phyloP scores from a whole-genome alignment of 2,888 invertebrate species.

The Oscheius onirici region DNA sequence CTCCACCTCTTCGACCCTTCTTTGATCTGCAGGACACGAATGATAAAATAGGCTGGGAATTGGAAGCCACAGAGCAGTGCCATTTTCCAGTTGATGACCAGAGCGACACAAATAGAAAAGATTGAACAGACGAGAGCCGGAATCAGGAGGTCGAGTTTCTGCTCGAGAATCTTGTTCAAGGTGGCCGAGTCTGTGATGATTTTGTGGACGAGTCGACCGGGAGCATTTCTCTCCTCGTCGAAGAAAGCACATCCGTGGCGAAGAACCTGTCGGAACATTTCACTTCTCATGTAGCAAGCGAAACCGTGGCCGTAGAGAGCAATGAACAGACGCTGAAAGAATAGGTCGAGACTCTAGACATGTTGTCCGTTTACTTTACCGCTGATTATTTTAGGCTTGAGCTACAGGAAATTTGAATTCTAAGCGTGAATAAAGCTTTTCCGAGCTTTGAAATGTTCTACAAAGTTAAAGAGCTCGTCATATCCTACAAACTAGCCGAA shows the following conservation, averaged over 20 bases:
- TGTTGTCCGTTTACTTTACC: too few relatives aligned
- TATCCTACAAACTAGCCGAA: too few relatives aligned
- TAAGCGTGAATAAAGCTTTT: too few relatives aligned
- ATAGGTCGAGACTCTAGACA: too few relatives aligned
- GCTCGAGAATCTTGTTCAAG: conserved; percentile 66
- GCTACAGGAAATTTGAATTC: too few relatives aligned
- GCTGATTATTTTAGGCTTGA: too few relatives aligned
- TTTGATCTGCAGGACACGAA: conserved; percentile 59
- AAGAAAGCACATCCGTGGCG: conserved; percentile 69
- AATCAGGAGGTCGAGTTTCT: conserved; percentile 66
- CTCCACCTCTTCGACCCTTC: conserved; percentile 53
- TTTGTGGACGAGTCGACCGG: conserved; percentile 32
- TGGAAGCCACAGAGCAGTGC: conserved; percentile 68
- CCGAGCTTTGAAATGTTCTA: too few relatives aligned
- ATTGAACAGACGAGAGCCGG: conserved; percentile 65
- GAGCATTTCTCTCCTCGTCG: conserved; percentile 61
- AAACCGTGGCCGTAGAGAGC: conserved; percentile 68
- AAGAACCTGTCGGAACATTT: conserved; percentile 66
- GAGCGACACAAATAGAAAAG: conserved; percentile 61
- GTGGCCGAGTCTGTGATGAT: conserved; percentile 66
- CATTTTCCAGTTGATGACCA: conserved; percentile 68
- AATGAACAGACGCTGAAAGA: conserved; percentile 60
- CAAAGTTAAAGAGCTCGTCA: too few relatives aligned
- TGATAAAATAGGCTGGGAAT: conserved; percentile 68
- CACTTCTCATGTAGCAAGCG: conserved; percentile 60